Conservation (phyloP, 37 sponge, comb jelly and placozoan species). For the Chondrilla cf. caribensis region DNA sequence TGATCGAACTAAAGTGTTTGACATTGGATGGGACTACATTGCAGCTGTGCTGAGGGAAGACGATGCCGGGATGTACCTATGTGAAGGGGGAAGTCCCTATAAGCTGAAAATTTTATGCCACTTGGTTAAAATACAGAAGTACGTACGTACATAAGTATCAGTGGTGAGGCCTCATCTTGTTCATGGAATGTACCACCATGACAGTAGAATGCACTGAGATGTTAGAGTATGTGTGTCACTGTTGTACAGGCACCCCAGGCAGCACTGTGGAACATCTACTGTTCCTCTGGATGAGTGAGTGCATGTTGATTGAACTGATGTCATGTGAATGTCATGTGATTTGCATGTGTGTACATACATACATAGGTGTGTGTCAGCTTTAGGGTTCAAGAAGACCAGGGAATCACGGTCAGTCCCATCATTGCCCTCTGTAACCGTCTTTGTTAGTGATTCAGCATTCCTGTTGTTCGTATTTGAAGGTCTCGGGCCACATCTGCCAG, state of each 20-base stretch:
- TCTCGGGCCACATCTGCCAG: conserved; percentile 17
- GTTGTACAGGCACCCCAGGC: conserved; percentile 34
- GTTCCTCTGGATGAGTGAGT: conserved; percentile 47
- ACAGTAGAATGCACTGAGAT: too few species aligned
- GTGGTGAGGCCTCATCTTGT: not conserved
- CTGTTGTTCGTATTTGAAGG: not conserved
- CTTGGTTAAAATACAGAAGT: conserved; percentile 58
- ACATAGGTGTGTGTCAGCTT: not conserved
- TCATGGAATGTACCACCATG: too few species aligned
- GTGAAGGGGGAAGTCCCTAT: conserved; percentile 18
- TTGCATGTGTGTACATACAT: not conserved
- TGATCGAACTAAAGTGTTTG: conserved; percentile 24
- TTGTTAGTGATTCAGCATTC: not conserved
- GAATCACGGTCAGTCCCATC: not conserved
- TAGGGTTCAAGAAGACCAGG: not conserved
- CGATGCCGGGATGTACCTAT: not conserved
- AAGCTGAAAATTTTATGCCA: conserved; percentile 49
- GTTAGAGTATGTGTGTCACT: too few species aligned
- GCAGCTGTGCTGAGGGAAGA: conserved; percentile 14
- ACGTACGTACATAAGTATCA: conserved; percentile 8
- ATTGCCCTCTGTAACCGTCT: not conserved
- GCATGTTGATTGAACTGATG: not conserved
- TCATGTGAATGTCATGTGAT: not conserved
- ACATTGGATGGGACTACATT: conserved; percentile 43
- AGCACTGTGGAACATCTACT: conserved; percentile 40